A percentile compares a stretch with the other conserved stretches of the same genome.
These are phyloP conservation scores for Garrulus glandarius DNA, from an alignment of 2,797 vertebrate species.

Conservation along the genomic window DNA sequence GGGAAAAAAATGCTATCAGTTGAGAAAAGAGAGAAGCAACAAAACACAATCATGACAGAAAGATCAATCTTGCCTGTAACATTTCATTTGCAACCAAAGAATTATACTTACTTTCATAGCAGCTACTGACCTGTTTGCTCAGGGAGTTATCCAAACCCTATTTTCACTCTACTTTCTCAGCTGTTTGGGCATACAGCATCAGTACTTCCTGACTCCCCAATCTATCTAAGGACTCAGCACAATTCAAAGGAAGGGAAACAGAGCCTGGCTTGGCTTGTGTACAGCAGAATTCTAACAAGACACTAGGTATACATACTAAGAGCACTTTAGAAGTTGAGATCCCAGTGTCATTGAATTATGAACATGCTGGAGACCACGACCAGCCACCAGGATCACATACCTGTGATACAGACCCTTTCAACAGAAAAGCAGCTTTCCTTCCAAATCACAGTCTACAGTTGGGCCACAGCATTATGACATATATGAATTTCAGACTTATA, in stretches of 20 bases:
- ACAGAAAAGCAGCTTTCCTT: background rate
- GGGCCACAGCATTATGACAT: background rate
- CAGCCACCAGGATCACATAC: background rate
- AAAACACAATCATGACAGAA: background rate
- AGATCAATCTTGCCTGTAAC: background rate
- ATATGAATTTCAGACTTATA: background rate
- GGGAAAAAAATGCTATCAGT: background rate
- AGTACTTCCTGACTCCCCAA: background rate
- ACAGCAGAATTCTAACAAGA: background rate
- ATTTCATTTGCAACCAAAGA: background rate
- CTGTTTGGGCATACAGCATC: background rate
- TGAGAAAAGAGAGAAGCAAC: background rate
- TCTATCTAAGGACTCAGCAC: background rate
- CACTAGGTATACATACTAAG: background rate
- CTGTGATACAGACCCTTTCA: background rate
- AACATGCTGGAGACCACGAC: background rate
- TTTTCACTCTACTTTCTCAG: background rate
- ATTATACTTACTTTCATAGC: background rate
- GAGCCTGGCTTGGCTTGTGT: background rate
- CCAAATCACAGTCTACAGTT: background rate
- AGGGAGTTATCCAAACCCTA: background rate
- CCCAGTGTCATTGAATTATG: background rate
- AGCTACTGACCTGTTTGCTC: background rate
- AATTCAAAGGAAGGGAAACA: background rate
- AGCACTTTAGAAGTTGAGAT: background rate